phyloP scores from a whole-genome alignment of 1,140 invertebrate genomes.

The Acromyrmex charruanus region DNA sequence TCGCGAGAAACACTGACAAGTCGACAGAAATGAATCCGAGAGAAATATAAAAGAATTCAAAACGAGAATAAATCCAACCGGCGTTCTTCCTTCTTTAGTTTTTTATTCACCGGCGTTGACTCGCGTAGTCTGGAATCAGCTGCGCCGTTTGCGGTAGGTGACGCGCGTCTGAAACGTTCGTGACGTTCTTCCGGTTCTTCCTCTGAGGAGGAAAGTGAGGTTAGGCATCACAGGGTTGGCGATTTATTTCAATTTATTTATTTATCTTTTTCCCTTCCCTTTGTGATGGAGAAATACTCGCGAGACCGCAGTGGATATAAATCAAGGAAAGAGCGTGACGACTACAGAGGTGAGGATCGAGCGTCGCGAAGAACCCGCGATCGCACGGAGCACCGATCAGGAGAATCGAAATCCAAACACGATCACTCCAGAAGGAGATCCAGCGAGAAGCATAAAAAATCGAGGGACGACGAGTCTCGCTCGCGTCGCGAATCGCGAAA shows the following conservation, averaged over 20 bases:
- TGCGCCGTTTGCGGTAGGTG: conserved; percentile 3
- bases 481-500: conserved; percentile 66
- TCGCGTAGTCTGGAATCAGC: conserved; percentile 13
- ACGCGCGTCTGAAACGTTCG: background rate
- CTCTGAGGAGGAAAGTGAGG: conserved; percentile 8
- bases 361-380: conserved; percentile 16
- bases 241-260: background rate
- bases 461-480: conserved; percentile 64
- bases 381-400: conserved; percentile 33
- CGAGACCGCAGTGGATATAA: conserved; percentile 36
- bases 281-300: conserved; percentile 70
- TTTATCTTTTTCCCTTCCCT: background rate
- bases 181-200: background rate
- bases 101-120: background rate
- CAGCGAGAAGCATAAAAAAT: conserved; percentile 70
- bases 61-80: background rate
- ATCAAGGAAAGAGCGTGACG: conserved; percentile 51
- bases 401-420: conserved; percentile 59
- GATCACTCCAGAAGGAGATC: conserved; percentile 59
- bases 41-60: background rate
- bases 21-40: background rate
- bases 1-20: background rate
- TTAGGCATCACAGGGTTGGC: conserved; percentile 17
- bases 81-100: no score
- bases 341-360: conserved; percentile 38